phyloP scores from a whole-genome alignment of 2,797 vertebrate species.

The Zenarchopterus dispar region DNA sequence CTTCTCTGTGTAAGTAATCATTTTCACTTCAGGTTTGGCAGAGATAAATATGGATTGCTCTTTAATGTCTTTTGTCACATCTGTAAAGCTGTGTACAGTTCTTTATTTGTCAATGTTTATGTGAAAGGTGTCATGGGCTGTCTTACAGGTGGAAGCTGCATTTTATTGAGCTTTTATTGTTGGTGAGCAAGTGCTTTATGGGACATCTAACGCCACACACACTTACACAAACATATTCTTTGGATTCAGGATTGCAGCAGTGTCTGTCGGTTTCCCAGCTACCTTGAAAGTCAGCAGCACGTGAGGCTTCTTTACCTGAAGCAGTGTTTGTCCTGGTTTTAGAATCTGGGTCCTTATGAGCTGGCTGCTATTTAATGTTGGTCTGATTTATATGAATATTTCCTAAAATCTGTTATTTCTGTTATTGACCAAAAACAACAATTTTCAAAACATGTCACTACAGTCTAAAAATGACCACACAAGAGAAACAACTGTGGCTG shows the following conservation, averaged over 20 bases:
- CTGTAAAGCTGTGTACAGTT: background rate
- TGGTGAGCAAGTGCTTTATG: conserved; percentile 6
- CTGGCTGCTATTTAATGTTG: background rate
- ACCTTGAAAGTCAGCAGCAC: conserved; percentile 20
- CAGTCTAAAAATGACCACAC: conserved; percentile 7
- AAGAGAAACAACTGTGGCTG: conserved; percentile 1
- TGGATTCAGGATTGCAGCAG: conserved; percentile 32
- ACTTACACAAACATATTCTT: conserved; percentile 4
- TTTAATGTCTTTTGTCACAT: background rate
- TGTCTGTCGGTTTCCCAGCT: too few species aligned
- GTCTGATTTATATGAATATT: background rate
- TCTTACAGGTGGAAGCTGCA: background rate
- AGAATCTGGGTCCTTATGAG: background rate
- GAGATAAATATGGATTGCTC: background rate
- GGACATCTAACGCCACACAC: background rate
- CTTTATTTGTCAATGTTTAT: background rate
- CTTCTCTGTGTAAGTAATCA: background rate
- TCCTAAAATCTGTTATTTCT: background rate
- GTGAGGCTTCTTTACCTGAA: conserved; percentile 17
- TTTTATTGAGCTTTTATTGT: background rate
- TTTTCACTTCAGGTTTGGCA: conserved; percentile 3
- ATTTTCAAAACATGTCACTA: conserved; percentile 3
- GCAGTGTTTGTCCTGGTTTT: background rate
- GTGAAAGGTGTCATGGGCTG: background rate
- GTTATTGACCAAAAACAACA: too few species aligned